Evolutionary conservation across 1,140 invertebrate genomes (phyloP).

Genomic region (Drosophila tristis): DNA sequence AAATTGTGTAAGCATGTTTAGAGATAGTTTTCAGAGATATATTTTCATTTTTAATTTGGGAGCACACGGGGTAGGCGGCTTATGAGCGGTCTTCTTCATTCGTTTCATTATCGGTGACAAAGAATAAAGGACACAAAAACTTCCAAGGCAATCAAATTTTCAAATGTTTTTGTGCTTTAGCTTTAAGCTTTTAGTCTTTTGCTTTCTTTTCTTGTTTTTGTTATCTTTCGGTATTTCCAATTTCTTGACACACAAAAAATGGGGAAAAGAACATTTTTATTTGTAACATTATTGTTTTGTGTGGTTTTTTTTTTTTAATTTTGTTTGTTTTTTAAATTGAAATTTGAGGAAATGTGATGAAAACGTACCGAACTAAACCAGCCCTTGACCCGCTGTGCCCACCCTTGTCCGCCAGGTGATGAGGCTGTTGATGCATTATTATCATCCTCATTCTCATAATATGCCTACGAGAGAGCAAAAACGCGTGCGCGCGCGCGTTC

Average conservation of each 20-base stretch:
- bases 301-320: constrained; percentile 38
- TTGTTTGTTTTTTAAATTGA: constrained; percentile 42
- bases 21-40: constrained; percentile 12
- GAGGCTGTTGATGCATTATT: constrained; percentile 83
- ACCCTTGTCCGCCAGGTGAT: constrained; percentile 87
- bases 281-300: constrained; percentile 41
- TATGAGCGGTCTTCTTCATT: constrained; percentile 83
- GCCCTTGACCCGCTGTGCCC: constrained; percentile 88
- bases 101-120: constrained; percentile 70
- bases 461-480: constrained; percentile 81
- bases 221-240: constrained; percentile 53
- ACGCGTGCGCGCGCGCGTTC: constrained; percentile 50
- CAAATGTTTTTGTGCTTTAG: constrained; percentile 35
- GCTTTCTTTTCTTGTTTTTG: not conserved
- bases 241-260: constrained; percentile 67
- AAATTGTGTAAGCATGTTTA: constrained; percentile 57
- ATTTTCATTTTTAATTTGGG: constrained; percentile 43
- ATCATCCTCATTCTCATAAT: constrained; percentile 84
- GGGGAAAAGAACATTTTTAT: constrained; percentile 44
- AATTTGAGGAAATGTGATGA: constrained; percentile 62
- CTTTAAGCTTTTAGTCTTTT: constrained; percentile 9
- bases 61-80: constrained; percentile 84
- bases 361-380: constrained; percentile 88
- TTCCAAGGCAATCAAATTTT: constrained; percentile 24
- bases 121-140: constrained; percentile 37